phyloP scores from a whole-genome alignment of 2,888 invertebrate species.

The Cartodere bifasciata region DNA sequence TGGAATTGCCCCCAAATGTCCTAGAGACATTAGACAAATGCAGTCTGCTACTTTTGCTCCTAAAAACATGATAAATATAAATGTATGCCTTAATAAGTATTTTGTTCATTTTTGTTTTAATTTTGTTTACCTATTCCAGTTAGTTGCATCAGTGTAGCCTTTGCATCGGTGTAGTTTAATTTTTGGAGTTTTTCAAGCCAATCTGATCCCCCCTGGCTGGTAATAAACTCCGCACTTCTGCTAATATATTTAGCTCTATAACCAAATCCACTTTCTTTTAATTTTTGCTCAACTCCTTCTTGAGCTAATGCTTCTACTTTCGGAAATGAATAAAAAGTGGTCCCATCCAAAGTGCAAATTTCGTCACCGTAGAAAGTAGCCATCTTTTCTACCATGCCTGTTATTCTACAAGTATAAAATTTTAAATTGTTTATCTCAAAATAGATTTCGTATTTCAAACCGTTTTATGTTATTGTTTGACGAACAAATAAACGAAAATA shows the following conservation, averaged over 20 bases:
- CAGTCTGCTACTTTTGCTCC: slow-evolving; percentile 98
- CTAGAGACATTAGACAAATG: slow-evolving; percentile 91
- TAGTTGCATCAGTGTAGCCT: slow-evolving; percentile 57
- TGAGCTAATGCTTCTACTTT: slow-evolving; percentile 47
- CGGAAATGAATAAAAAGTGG: slow-evolving; percentile 69
- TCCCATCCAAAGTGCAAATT: slow-evolving; percentile 53
- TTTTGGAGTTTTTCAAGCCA: slow-evolving; percentile 63
- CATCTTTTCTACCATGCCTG: slow-evolving; percentile 81
- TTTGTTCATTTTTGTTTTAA: too few species aligned
- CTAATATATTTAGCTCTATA: slow-evolving; percentile 82
- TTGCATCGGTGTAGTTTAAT: slow-evolving; percentile 60
- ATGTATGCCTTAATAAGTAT: too few species aligned
- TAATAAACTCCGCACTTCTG: slow-evolving; percentile 47
- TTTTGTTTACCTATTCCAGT: too few species aligned
- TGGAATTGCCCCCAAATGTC: slow-evolving; percentile 78
- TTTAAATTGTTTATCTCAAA: slow-evolving; percentile 5
- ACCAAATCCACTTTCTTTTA: slow-evolving; percentile 68
- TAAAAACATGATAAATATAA: too few species aligned
- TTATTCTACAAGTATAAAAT: slow-evolving; percentile 52
- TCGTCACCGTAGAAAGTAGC: slow-evolving; percentile 67
- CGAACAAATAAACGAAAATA: slow-evolving; percentile 94
- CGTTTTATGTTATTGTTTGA: slow-evolving; percentile 91
- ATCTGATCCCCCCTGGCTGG: slow-evolving; percentile 55
- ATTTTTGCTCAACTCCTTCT: slow-evolving; percentile 51
- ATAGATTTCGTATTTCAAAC: slow-evolving; percentile 33